Evolutionary conservation across 2,888 invertebrate species (phyloP).

Genomic region (Hypolimnas misippus): DNA sequence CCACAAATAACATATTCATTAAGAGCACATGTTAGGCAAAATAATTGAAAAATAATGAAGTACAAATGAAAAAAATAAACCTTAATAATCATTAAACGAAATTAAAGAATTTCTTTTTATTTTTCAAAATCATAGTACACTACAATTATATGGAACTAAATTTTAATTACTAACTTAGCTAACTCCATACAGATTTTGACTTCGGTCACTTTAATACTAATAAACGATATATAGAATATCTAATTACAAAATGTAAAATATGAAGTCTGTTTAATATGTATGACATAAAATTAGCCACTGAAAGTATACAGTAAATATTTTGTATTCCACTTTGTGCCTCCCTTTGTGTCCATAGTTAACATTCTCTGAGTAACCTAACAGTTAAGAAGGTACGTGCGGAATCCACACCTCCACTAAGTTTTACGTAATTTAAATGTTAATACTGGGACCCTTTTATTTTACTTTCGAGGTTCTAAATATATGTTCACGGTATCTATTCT

Average conservation of each 20-base stretch:
- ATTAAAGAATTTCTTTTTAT: no score
- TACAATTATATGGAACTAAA: no score
- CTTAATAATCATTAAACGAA: no score
- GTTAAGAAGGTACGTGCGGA: slow-evolving; percentile 45
- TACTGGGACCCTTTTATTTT: slow-evolving; percentile 34
- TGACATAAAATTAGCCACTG: slow-evolving; percentile 25
- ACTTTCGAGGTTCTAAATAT: slow-evolving; percentile 9
- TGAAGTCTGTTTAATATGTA: slow-evolving; percentile 34
- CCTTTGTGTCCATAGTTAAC: slow-evolving; percentile 59
- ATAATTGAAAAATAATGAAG: no score
- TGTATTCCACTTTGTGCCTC: slow-evolving; percentile 35
- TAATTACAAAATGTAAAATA: neutral
- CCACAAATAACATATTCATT: no score
- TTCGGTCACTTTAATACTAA: no score
- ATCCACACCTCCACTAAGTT: slow-evolving; percentile 50
- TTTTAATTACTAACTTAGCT: no score
- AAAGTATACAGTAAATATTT: slow-evolving; percentile 39
- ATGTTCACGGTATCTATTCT: neutral
- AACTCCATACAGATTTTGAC: no score
- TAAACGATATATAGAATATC: no score
- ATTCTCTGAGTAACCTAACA: slow-evolving; percentile 51
- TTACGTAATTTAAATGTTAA: slow-evolving; percentile 55
- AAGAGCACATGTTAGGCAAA: no score
- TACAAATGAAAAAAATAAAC: no score
- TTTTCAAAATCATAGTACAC: no score